Evolutionary conservation across 2,113 vertebrate genomes (phyloP).

Genomic region (Vulpes lagopus): DNA sequence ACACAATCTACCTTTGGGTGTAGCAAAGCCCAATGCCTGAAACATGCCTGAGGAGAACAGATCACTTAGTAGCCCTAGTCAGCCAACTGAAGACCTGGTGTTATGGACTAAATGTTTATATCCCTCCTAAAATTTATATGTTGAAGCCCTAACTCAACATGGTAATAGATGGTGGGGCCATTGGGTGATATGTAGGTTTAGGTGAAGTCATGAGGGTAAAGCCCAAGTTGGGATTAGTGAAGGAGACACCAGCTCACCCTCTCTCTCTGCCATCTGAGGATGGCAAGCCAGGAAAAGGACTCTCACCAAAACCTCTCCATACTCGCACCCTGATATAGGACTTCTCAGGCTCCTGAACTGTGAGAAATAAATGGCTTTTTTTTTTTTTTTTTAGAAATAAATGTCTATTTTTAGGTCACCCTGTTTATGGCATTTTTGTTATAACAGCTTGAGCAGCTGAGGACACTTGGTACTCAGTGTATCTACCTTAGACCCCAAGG

Average conservation of each 20-base stretch:
- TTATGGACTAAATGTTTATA: neutral
- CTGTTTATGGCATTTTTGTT: neutral
- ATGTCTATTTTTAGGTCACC: neutral
- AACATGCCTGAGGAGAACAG: neutral
- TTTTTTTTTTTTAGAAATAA: too few species aligned
- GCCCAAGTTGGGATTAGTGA: neutral
- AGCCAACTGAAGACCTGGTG: neutral
- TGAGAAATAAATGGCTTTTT: neutral
- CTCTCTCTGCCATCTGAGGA: neutral
- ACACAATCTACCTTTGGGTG: neutral
- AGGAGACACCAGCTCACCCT: neutral
- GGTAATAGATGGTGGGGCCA: neutral
- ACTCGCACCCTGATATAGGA: neutral
- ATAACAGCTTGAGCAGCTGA: neutral
- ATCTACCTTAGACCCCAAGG: neutral
- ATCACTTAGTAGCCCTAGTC: neutral
- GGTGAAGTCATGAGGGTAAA: neutral
- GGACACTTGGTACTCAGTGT: neutral
- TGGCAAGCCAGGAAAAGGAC: neutral
- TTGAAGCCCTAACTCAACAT: neutral
- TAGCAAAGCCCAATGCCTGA: neutral
- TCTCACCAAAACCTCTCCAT: neutral
- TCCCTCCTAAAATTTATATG: neutral
- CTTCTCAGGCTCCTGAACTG: neutral
- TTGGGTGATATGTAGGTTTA: neutral